Evolutionary conservation across 1,140 invertebrate genomes (phyloP).

Genomic region (Drosophila serrata): DNA sequence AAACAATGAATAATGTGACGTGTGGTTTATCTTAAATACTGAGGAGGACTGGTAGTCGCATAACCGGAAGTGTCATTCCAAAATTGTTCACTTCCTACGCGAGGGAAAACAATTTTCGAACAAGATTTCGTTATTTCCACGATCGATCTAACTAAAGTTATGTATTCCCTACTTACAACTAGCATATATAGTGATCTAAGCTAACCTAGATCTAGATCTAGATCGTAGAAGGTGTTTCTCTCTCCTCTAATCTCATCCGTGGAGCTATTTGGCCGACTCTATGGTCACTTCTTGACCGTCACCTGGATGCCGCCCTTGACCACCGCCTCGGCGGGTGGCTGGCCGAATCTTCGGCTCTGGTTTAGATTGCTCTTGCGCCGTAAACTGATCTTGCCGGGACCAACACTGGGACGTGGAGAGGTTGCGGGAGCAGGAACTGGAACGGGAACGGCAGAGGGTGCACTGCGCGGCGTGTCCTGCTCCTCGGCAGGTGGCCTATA

Average conservation of each 20-base stretch:
- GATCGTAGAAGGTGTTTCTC: slow-evolving; percentile 3
- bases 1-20: slow-evolving; percentile 37
- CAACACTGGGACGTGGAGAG: slow-evolving; percentile 5
- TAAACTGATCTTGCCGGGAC: slow-evolving; percentile 39
- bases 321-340: slow-evolving; percentile 70
- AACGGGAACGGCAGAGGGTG: neutral
- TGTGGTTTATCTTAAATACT: slow-evolving; percentile 50
- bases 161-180: slow-evolving; percentile 60
- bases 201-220: slow-evolving; percentile 19
- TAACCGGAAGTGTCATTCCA: slow-evolving; percentile 71
- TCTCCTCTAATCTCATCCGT: slow-evolving; percentile 53
- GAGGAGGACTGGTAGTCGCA: slow-evolving; percentile 55
- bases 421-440: neutral
- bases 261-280: slow-evolving; percentile 14
- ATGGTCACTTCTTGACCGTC: slow-evolving; percentile 70
- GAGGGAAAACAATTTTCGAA: slow-evolving; percentile 70
- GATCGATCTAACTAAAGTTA: slow-evolving; percentile 42
- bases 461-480: slow-evolving; percentile 52
- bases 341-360: slow-evolving; percentile 70
- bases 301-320: slow-evolving; percentile 77
- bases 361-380: slow-evolving; percentile 62
- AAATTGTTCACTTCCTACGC: slow-evolving; percentile 60
- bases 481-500: slow-evolving; percentile 67
- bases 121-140: slow-evolving; percentile 62
- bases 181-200: slow-evolving; percentile 19